These are phyloP conservation scores for Anhinga rufa DNA, from an alignment of 2,113 vertebrate species.

Conservation along the genomic window DNA sequence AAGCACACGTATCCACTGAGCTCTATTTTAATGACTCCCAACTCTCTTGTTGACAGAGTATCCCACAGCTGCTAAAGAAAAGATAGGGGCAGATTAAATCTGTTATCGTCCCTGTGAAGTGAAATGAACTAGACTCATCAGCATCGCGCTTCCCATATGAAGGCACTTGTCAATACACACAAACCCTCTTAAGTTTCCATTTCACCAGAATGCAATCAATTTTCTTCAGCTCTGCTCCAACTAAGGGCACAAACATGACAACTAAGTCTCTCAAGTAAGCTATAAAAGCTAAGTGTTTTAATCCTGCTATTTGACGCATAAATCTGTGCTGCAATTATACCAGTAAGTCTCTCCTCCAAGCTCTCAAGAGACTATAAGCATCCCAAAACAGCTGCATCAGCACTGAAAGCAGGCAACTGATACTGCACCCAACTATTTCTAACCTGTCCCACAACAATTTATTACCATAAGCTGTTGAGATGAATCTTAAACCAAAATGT, in stretches of 20 bases:
- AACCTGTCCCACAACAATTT: background rate
- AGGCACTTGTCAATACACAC: background rate
- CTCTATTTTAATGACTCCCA: background rate
- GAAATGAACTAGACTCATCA: background rate
- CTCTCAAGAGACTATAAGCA: background rate
- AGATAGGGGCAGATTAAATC: background rate
- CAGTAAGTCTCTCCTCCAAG: background rate
- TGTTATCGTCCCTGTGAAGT: background rate
- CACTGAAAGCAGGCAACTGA: background rate
- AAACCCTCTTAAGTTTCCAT: background rate
- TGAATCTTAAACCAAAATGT: background rate
- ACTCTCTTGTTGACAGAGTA: background rate
- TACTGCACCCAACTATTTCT: background rate
- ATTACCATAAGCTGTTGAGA: background rate
- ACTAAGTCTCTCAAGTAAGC: background rate
- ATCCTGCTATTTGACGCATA: background rate
- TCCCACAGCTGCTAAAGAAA: background rate
- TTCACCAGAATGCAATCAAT: background rate
- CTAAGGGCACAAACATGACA: background rate
- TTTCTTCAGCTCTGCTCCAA: background rate
- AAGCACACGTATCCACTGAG: background rate
- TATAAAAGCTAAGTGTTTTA: background rate
- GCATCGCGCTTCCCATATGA: background rate
- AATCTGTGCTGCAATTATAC: background rate
- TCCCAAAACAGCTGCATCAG: background rate